Conservation (phyloP, 2,888 invertebrate genomes). For the Galeruca laticollis region DNA sequence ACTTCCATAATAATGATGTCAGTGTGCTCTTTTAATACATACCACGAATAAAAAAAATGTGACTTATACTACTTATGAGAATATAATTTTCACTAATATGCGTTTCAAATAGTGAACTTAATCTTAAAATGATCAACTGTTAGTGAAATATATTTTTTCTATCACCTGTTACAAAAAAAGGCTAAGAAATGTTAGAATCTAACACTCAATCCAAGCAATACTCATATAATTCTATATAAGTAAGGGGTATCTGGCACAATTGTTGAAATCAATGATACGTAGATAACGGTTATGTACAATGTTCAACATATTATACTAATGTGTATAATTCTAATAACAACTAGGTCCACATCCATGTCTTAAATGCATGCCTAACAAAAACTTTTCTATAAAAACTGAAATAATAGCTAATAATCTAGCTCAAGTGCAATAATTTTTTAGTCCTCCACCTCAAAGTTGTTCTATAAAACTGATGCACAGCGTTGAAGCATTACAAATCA, state of each 20-base stretch:
- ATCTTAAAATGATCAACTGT: not conserved
- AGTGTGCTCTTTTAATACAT: not conserved
- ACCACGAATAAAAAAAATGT: constrained; percentile 6
- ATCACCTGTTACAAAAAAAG: not conserved
- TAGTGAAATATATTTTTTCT: constrained; percentile 4
- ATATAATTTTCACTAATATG: no score
- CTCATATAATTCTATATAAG: not conserved
- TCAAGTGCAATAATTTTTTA: no score
- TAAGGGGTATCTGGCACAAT: not conserved
- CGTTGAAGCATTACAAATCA: no score
- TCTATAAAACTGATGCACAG: no score
- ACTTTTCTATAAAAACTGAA: not conserved
- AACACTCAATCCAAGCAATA: not conserved
- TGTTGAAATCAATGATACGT: not conserved
- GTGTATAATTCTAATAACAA: not conserved
- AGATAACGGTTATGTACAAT: not conserved
- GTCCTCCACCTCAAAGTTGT: no score
- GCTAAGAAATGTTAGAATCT: not conserved
- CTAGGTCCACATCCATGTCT: not conserved
- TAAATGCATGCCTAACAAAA: not conserved
- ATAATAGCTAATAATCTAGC: not conserved
- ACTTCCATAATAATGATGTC: not conserved
- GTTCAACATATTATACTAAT: not conserved
- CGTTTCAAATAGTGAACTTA: not conserved
- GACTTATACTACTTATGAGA: not conserved